A percentile compares a stretch with the other conserved stretches of the same genome.
These are phyloP conservation scores for Brevimyrus niger DNA, from an alignment of 2,113 vertebrate species.

Conservation along the genomic window DNA sequence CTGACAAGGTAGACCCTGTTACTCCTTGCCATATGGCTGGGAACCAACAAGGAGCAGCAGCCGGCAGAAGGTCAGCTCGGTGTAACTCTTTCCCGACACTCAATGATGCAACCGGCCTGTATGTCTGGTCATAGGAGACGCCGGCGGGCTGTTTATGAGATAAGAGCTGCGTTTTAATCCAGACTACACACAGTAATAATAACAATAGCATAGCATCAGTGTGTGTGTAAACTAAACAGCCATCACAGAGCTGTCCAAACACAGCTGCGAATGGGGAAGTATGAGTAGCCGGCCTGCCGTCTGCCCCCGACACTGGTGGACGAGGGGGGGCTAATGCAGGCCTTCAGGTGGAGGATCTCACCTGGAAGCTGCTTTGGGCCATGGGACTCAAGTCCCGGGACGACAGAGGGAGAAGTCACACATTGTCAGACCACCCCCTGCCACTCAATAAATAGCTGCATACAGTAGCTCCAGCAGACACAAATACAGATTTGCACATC, in stretches of 20 bases:
- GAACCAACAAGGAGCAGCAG: neutral
- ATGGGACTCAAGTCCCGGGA: neutral
- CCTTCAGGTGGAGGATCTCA: neutral
- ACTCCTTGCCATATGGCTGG: neutral
- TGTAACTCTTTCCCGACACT: neutral
- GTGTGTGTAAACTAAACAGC: constrained; percentile 12
- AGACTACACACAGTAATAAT: neutral
- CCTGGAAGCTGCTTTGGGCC: neutral
- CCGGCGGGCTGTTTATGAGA: constrained; percentile 21
- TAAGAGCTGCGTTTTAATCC: constrained; percentile 19
- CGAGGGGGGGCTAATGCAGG: neutral
- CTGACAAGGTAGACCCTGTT: neutral
- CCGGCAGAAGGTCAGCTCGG: neutral
- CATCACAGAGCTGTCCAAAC: constrained; percentile 19
- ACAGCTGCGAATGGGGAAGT: constrained; percentile 7
- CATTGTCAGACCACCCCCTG: constrained; percentile 30
- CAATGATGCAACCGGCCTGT: neutral
- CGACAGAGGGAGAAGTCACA: neutral
- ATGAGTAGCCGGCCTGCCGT: neutral
- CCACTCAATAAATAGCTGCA: constrained; percentile 39
- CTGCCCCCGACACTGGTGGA: neutral
- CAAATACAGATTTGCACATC: constrained; percentile 42
- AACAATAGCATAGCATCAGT: constrained; percentile 19
- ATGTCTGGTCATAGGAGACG: neutral
- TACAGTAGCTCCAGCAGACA: constrained; percentile 39